phyloP scores from a whole-genome alignment of 2,797 vertebrate species.

The Myripristis jacobus region DNA sequence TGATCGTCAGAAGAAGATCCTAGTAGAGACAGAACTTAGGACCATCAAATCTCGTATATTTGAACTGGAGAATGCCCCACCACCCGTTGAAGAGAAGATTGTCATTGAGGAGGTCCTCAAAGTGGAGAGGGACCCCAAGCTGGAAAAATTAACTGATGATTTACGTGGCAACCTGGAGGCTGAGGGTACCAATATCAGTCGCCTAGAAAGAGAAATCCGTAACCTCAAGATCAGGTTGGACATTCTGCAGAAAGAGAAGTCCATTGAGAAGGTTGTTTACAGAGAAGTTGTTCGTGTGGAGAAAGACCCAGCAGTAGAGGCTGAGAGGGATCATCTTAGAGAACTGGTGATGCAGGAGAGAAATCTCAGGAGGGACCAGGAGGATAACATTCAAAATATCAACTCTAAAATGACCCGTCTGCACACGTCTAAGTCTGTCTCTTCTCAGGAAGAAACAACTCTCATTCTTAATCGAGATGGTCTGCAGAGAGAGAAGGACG shows the following conservation, averaged over 20 bases:
- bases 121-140: conserved; percentile 91
- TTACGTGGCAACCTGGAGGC: conserved; percentile 84
- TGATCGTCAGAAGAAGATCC: conserved; percentile 89
- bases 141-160: conserved; percentile 85
- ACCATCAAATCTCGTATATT: conserved; percentile 88
- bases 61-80: conserved; percentile 87
- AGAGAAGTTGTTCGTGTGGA: conserved; percentile 95
- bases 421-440: conserved; percentile 80
- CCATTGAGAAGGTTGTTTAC: conserved; percentile 92
- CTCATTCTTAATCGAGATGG: conserved; percentile 78
- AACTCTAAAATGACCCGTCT: conserved; percentile 82
- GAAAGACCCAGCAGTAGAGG: conserved; percentile 89
- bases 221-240: conserved; percentile 87
- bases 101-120: conserved; percentile 94
- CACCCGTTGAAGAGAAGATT: conserved; percentile 89
- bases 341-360: conserved; percentile 87
- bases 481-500: conserved; percentile 84
- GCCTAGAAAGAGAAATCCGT: conserved; percentile 87
- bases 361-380: conserved; percentile 82
- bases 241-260: conserved; percentile 89
- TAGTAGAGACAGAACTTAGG: conserved; percentile 90
- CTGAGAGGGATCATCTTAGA: conserved; percentile 87
- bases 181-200: conserved; percentile 82
- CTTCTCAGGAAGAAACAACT: conserved; percentile 84
- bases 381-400: conserved; percentile 83